Base-by-base conservation (phyloP, 2,888 invertebrate genomes). In the Volucella zonaria region DNA sequence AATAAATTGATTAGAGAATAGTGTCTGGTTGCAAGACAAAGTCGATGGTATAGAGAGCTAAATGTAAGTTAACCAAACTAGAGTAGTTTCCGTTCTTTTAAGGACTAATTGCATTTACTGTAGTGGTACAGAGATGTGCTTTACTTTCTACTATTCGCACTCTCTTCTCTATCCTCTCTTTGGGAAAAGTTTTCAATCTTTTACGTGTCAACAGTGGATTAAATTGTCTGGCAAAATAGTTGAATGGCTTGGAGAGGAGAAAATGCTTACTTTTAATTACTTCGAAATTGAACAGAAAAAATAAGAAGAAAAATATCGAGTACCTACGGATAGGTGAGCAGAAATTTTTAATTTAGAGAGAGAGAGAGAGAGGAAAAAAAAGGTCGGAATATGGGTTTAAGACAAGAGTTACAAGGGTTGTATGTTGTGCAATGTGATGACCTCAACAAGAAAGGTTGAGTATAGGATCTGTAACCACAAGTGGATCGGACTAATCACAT, bases 131-230 rank as follows among this genome's bases (percentile, higher is more conserved):
- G 18, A 23, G 18, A 23, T 23, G 18, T 23, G 18, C 18, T 23
- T 23, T 23, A 23, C 18, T 23, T 23, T 23, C 2, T 0, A 23
- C 18, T 23, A 23, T 23, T 23, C 18, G 18, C 18, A 23, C 18
- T 23, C 18, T 52, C 12, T 40, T 12, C n/a, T 8, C 38, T 40
- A n/a, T 64, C 14, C 31, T 31, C 4, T 31, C 31, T 31, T 31
- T 31, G 6, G 31, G 66, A 31, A 71, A 79, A 79, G 59, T 83
- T 83, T 83, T 75, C 83, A 83, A 83, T 83, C 83, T 83, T 83
- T 83, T 79, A 83, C 83, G 83, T 83, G 83, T 83, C 83, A 71
- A 75, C 70, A 79, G 79, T 83, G 70, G 74, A 79, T 70, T 79
- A 70, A 73, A 68, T 64, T 75, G 74, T 52, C 58, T 23, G 12